Evolutionary conservation across 2,888 invertebrate species (phyloP), one percentile per base, ranked within the genome.

Genomic region (Callosobruchus maculatus): DNA sequence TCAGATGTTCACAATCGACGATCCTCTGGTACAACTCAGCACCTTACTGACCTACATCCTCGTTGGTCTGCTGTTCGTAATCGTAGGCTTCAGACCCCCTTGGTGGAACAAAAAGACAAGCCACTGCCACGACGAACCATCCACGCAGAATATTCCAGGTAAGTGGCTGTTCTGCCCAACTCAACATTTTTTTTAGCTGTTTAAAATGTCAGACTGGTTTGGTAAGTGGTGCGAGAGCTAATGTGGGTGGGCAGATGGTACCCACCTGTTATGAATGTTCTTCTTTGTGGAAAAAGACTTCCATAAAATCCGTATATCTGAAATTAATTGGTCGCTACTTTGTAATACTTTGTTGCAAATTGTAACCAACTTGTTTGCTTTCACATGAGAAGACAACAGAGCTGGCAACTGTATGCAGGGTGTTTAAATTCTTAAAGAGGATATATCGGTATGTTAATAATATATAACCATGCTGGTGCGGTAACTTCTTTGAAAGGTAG

Each of bases 11-110:
- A 13, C 5, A 18, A 78, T 82, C 70, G 78, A 82, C 70, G 75
- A 76, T 72, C 71, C 80, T 66, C 71, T 79, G 21, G 74, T 77
- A 22, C 77, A 77, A 22, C 72, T 82, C 69, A 80, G 81, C 75
- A 76, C 82, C 21, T 72, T 49, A 49, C 13, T 81, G 21, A 81
- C 77, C 22, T 74, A 82, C 68, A 21, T 82, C 21, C 72, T 83
- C 66, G 75, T 83, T 21, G 77, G 78, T 9, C 74, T 83, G 67
- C 81, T 84, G 72, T 84, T 83, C 75, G 71, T 84, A 26, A 68
- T 85, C 30, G 73, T 84, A 73, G 85, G 83, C 20, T 84, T 82
- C 75, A 79, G 83, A 9, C 85, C 84, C 22, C 83, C 84, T 2
- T 86, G 86, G 86, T 84, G 83, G 81, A 75, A 71, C 20, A 75